phyloP scores from a whole-genome alignment of 1,140 invertebrate genomes.

The Drosophila prosaltans region DNA sequence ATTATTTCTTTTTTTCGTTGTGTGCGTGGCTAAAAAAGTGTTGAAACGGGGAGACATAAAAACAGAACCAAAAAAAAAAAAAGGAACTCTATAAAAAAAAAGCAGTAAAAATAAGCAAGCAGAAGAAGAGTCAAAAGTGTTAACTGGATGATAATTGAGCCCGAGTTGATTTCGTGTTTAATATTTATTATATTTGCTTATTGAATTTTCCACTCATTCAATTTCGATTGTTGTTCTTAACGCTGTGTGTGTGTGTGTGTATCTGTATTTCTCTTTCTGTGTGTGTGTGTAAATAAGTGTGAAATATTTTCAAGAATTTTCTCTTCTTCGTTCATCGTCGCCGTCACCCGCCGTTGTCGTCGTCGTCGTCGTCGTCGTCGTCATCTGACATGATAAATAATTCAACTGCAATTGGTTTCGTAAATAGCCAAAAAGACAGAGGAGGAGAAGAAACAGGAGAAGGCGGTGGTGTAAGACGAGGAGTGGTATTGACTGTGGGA shows the following conservation, averaged over 20 bases:
- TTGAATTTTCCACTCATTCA: conserved; percentile 73
- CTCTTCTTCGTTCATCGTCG: conserved; percentile 62
- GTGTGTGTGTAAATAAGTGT: conserved; percentile 66
- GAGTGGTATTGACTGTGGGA: conserved; percentile 9
- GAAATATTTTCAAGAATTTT: conserved; percentile 81
- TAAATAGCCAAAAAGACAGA: conserved; percentile 67
- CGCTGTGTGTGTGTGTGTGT: conserved; percentile 50
- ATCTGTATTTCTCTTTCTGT: conserved; percentile 40
- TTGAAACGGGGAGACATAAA: conserved; percentile 6
- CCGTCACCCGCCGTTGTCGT: conserved; percentile 21
- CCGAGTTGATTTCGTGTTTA: conserved; percentile 66
- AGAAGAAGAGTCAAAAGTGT: conserved; percentile 54
- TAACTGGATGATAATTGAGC: conserved; percentile 72
- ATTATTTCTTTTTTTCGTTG: conserved; percentile 47
- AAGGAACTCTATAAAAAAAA: conserved; percentile 13
- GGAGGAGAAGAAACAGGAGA: conserved; percentile 17
- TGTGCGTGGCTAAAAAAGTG: conserved; percentile 70
- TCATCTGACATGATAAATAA: conserved; percentile 82
- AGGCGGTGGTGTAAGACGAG: conserved; percentile 4
- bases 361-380: conserved; percentile 48
- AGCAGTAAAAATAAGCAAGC: conserved; percentile 11
- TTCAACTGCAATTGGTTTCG: conserved; percentile 77
- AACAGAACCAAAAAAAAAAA: conserved; percentile 18
- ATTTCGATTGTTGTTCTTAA: conserved; percentile 65
- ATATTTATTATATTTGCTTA: conserved; percentile 78